Base-by-base conservation (phyloP, 1,140 invertebrate genomes). In the Mactra quadrangularis region DNA sequence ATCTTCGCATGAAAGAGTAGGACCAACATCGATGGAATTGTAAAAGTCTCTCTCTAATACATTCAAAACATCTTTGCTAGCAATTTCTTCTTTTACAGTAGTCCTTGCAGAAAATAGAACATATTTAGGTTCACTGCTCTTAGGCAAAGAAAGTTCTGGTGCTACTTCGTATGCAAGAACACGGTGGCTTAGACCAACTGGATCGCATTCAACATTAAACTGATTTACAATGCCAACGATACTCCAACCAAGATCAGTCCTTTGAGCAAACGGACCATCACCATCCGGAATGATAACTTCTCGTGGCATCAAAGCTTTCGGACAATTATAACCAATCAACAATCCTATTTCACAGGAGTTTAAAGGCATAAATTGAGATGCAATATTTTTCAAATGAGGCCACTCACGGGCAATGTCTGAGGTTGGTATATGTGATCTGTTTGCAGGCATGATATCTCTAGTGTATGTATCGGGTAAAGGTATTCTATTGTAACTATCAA, bases 271-370 rank as follows among this genome's bases (percentile, higher is more conserved):
- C 2, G 83, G 83, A 6, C 64, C 70, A 25, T 64, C 55, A 25
- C 53, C 57, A 38, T 27, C n/a, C 0, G 33, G 31, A 17, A 53
- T 27, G 33, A 82, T 77, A 1, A 70, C 64, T 17, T 85, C 68
- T n/a, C 77, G 25, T 17, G 70, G 78, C 9, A 31, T 38, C 1
- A 85, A 41, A n/a, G 83, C 83, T 1, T 19, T 9, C 3, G 72
- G 35, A 50, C 76, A 84, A 33, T 84, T 76, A 41, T 85, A 85
- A 3, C 77, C 78, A 27, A 85, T 85, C 0, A 82, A 31, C 3
- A 85, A 47, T 4, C 76, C 76, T n/a, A 84, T 31, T 53, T 72
- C 68, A 45, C 55, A 79, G n/a, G 53, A 15, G 7, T 29, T 31
- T 15, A 45, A 29, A 33, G 62, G 62, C 17, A 29, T 19, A 15